These are phyloP conservation scores for Heteractis magnifica DNA, from an alignment of 92 coral and sea anemone genomes.

Conservation along the genomic window DNA sequence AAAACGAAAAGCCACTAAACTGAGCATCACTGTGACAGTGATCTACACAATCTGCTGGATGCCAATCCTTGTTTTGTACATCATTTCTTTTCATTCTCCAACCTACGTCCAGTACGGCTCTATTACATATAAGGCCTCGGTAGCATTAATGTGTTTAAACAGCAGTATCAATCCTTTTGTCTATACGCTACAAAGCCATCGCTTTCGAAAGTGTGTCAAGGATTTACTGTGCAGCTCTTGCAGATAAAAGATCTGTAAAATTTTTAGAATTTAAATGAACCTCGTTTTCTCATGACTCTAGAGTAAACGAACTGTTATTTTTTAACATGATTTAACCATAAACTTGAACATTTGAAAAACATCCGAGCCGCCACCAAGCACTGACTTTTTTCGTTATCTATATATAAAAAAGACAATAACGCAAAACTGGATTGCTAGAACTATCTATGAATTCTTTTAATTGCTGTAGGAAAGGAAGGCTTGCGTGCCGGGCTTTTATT, in stretches of 20 bases:
- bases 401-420: too few species aligned
- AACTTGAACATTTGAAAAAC: too few species aligned
- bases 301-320: too few species aligned
- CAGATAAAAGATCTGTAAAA: neutral
- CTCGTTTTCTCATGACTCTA: too few species aligned
- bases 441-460: too few species aligned
- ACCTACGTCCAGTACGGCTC: conserved; percentile 14
- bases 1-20: conserved; percentile 18
- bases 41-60: conserved; percentile 24
- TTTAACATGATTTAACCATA: too few species aligned
- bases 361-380: too few species aligned
- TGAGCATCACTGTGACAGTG: conserved; percentile 18
- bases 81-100: conserved; percentile 22
- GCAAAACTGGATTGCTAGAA: too few species aligned
- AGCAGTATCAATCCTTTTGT: conserved; percentile 37
- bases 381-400: too few species aligned
- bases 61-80: conserved; percentile 30
- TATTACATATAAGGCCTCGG: neutral
- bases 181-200: conserved; percentile 28
- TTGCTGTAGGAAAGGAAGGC: too few species aligned
- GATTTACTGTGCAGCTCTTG: conserved; percentile 9
- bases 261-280: too few species aligned
- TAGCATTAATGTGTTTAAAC: conserved; percentile 16
- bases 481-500: too few species aligned
- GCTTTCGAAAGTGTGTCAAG: conserved; percentile 34